Evolutionary conservation across 2,797 vertebrate species (phyloP), one percentile per base, ranked within the genome.

Genomic region (Pteronotus mesoamericanus): DNA sequence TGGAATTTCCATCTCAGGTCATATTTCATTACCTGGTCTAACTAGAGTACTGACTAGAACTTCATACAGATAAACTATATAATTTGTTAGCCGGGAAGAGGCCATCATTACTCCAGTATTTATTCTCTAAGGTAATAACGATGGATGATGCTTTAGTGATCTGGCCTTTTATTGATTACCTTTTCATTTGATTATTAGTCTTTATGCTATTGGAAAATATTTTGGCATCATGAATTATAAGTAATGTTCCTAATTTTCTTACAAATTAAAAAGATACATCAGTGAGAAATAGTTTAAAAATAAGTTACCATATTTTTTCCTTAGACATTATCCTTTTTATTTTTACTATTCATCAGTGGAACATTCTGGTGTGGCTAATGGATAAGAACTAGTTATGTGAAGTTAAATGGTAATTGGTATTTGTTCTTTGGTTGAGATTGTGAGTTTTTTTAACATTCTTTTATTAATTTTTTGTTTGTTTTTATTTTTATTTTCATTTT

Each of bases 71-170:
- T 94, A 87, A 88, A 66, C 91, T 86, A 37, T 91, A 26, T 95
- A 29, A 79, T 74, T 66, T 95, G 18, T 89, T 89, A 86, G 80
- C 61, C 9, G 59, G 37, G 72, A 94, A 89, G 59, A 95, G 57
- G 42, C 72, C 6, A 10, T 86, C 18, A 64, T 91, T 97, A 80
- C 51, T 94, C 11, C 19, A 83, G 32, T 42, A 68, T 94, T 91
- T 95, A 34, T 96, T 95, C 78, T 94, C 14, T 78, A 90, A 86
- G 89, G 55, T 93, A 78, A 64, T 88, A 78, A n/a, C 94, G 85
- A 55, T 51, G 74, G 24, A 44, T 82, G n/a, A 88, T 18, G 79
- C 19, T 66, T 92, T 48, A 92, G 64, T 93, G 72, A 87, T 93
- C 26, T 95, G 79, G 21, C 48, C 39, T 83, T 86, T 75, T 84